Evolutionary conservation across 1,140 invertebrate species (phyloP), one percentile per base, ranked within the genome.

Genomic region (Dysdera silvatica): DNA sequence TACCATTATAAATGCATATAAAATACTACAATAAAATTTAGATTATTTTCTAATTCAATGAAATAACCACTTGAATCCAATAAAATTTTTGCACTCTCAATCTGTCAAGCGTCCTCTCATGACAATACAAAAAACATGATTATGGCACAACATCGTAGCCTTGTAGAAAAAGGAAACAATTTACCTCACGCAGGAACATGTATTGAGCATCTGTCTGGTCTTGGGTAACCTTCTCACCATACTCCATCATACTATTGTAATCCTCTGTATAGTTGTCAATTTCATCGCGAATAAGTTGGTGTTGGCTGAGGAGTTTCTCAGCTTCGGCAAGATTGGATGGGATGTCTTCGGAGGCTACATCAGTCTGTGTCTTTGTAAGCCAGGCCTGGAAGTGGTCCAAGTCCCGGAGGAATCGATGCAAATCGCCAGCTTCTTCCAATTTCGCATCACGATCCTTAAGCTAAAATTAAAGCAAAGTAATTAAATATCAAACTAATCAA

Each of bases 371-470:
- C 75, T 95, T 95, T 45, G 94, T 95, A 60, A 99, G 81, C 97
- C 97, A 99, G 1, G 91, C 84, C 78, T 98, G 95, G 92, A 99
- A 99, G 80, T 99, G 96, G 78, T 99, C 97, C 66, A 99, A 83
- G 76, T 99, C 96, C 41, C 95, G 87, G 65, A 99, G 80, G 87
- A 99, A 99, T 53, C 95, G 84, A 73, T 99, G 97, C 56, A 99
- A 79, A 74, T 99, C 97, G 66, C 95, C 95, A 43, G 95, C 95
- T 77, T 99, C 97, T 77, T 98, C 96, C 72, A 99, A 78, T 75
- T 98, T 98, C 0, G 95, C 86, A 78, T 99, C 96, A 55, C 96
- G 86, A 69, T 97, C 95, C 79, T 96, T 97, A 60, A 97, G 80
- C 84, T 86, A 71, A 55, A 72, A 69, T 64, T 45, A 48, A 53